A percentile compares a stretch with the other conserved stretches of the same genome.
Conservation (phyloP, 92 coral and sea anemone species). For the Zoanthus sansibaricus region DNA sequence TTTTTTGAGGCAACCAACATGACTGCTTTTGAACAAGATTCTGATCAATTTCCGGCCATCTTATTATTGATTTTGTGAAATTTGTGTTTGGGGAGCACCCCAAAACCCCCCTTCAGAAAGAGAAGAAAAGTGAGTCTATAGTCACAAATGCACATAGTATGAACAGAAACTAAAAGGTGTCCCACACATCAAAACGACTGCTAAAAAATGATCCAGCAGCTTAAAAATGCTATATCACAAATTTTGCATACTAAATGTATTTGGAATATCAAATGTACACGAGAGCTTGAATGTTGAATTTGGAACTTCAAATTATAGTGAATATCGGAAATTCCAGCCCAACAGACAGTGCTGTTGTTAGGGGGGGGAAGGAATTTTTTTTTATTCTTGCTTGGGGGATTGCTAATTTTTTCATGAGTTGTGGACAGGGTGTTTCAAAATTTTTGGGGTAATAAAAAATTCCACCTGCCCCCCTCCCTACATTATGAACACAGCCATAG, state of each 20-base stretch:
- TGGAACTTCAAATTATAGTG: slow-evolving; percentile 25
- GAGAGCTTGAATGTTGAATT: slow-evolving; percentile 32
- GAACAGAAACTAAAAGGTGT: slow-evolving; percentile 29
- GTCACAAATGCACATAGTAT: slow-evolving; percentile 32
- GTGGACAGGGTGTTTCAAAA: slow-evolving; percentile 26
- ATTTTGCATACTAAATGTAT: slow-evolving; percentile 29
- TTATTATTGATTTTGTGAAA: slow-evolving; percentile 28
- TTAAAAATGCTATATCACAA: slow-evolving; percentile 31
- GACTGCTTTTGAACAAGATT: slow-evolving; percentile 29
- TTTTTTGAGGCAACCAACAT: slow-evolving; percentile 32
- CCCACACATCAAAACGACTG: slow-evolving; percentile 30
- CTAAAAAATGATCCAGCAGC: slow-evolving; percentile 32
- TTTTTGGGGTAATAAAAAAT: slow-evolving; percentile 25
- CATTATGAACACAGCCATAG: slow-evolving; percentile 24
- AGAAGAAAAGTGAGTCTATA: slow-evolving; percentile 27
- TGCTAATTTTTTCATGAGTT: slow-evolving; percentile 25
- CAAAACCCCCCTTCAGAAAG: slow-evolving; percentile 27
- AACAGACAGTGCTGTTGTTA: slow-evolving; percentile 25
- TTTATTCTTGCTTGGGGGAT: slow-evolving; percentile 1
- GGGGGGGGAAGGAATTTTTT: slow-evolving; percentile 1
- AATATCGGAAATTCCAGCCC: slow-evolving; percentile 30
- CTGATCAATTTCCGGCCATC: slow-evolving; percentile 35
- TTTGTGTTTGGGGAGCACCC: slow-evolving; percentile 34
- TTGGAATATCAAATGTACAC: slow-evolving; percentile 27
- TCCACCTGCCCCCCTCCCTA: slow-evolving; percentile 34